Conservation (phyloP, 30 jellyfish, hydroid and myxozoan genomes). For the Haliclystus octoradiatus region DNA sequence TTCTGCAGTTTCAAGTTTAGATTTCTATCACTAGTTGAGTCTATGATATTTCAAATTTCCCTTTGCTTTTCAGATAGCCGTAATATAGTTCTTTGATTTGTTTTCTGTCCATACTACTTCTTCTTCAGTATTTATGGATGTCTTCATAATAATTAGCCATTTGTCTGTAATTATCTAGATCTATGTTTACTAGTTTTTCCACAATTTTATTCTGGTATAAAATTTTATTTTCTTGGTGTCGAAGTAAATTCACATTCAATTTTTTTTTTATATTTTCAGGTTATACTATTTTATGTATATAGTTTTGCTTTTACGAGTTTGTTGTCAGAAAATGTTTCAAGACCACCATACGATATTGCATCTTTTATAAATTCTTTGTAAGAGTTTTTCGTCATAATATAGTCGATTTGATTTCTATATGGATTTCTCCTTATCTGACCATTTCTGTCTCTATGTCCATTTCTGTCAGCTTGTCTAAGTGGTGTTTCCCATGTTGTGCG, state of each 20-base stretch:
- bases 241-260: no score
- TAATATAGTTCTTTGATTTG: no score
- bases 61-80: no score
- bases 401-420: no score
- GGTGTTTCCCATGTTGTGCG: slow-evolving; percentile 55
- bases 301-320: no score
- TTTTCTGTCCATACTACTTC: slow-evolving; percentile 11
- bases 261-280: background rate
- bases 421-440: slow-evolving; percentile 19
- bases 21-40: no score
- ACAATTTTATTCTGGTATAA: slow-evolving; percentile 6
- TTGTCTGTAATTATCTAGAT: background rate
- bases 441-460: background rate
- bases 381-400: slow-evolving; percentile 8
- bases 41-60: no score
- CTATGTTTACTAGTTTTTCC: slow-evolving; percentile 3
- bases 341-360: slow-evolving; percentile 38
- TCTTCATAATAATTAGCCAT: background rate
- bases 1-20: no score
- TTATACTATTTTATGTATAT: background rate
- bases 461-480: slow-evolving; percentile 16
- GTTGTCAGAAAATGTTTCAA: slow-evolving; percentile 26
- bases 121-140: slow-evolving; percentile 7
- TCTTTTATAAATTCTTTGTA: slow-evolving; percentile 8
- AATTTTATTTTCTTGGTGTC: background rate